phyloP scores from a whole-genome alignment of 2,797 vertebrate species.

The Champsocephalus gunnari region DNA sequence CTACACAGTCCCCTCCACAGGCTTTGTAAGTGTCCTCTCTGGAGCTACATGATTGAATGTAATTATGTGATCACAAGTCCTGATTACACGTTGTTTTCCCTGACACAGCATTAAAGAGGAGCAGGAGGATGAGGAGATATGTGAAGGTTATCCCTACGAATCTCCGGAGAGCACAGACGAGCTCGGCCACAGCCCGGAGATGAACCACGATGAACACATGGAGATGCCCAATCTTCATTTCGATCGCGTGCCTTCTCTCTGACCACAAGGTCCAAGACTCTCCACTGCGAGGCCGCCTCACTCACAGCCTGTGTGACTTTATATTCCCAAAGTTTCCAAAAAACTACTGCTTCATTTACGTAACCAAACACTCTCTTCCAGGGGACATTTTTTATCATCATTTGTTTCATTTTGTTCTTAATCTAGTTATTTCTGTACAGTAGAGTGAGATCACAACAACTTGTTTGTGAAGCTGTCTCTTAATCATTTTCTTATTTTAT shows the following conservation, averaged over 20 bases:
- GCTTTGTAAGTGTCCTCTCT: constrained; percentile 87
- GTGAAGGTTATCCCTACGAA: constrained; percentile 88
- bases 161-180: constrained; percentile 94
- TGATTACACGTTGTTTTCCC: constrained; percentile 11
- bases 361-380: constrained; percentile 76
- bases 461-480: constrained; percentile 25
- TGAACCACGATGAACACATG: constrained; percentile 88
- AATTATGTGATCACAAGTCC: background rate
- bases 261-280: constrained; percentile 60
- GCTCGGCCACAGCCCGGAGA: constrained; percentile 93
- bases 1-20: constrained; percentile 94
- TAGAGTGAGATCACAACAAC: constrained; percentile 64
- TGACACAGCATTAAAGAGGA: constrained; percentile 93
- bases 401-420: constrained; percentile 52
- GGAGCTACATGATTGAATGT: background rate
- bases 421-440: constrained; percentile 73
- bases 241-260: constrained; percentile 82
- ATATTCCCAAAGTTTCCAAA: constrained; percentile 57
- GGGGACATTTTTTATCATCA: constrained; percentile 54
- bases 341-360: constrained; percentile 63
- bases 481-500: constrained; percentile 68
- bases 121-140: constrained; percentile 93
- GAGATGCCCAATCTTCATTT: constrained; percentile 90
- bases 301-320: constrained; percentile 62
- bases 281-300: constrained; percentile 37